Evolutionary conservation across 2,113 vertebrate species (phyloP).

Genomic region (Chaetodon auriga): DNA sequence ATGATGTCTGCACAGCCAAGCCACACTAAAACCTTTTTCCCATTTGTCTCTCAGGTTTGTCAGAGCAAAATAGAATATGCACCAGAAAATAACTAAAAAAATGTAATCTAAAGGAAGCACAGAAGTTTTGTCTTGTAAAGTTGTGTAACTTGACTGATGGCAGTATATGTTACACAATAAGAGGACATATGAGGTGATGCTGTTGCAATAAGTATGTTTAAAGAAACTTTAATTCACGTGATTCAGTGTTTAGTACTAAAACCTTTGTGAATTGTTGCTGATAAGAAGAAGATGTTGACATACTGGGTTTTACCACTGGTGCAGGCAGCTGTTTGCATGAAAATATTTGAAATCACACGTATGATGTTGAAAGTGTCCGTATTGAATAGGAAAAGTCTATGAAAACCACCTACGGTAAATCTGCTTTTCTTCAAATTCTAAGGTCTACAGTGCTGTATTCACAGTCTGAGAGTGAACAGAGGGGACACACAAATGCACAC

Average conservation of each 20-base stretch:
- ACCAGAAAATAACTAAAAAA: too few species aligned
- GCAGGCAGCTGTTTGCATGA: too few species aligned
- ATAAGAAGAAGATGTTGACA: neutral
- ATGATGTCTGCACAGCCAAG: too few species aligned
- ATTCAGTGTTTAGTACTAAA: neutral
- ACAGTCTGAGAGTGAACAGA: slow-evolving; percentile 9
- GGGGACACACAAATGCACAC: slow-evolving; percentile 3
- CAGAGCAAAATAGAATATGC: too few species aligned
- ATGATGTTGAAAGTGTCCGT: neutral
- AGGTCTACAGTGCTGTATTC: neutral
- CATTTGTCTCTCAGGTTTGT: too few species aligned
- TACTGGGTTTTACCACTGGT: neutral
- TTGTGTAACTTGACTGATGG: neutral
- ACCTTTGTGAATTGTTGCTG: neutral
- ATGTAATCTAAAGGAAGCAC: neutral
- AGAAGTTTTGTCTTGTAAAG: neutral
- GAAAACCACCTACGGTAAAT: neutral
- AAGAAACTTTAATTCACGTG: neutral
- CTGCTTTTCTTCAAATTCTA: neutral
- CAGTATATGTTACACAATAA: neutral
- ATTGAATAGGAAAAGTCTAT: neutral
- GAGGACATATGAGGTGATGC: neutral
- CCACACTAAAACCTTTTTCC: too few species aligned
- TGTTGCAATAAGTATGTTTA: neutral
- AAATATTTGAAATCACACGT: too few species aligned